Base-by-base conservation (phyloP, 2,888 invertebrate genomes). In the Clostera curtula region DNA sequence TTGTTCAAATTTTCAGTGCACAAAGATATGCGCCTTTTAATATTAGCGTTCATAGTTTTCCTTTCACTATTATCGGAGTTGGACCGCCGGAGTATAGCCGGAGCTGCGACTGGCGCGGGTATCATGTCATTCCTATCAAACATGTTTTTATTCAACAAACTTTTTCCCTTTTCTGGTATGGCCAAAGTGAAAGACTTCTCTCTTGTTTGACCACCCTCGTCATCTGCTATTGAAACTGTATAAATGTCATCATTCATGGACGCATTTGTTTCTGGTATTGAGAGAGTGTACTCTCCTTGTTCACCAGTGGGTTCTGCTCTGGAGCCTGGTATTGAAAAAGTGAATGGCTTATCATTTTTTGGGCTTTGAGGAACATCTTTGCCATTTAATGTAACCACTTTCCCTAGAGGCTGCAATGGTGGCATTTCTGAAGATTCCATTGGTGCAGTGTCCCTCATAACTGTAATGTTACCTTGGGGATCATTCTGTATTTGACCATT, bases 401-500 rank as follows among this genome's bases (percentile, higher is more conserved):
- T 77, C 2, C 57, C 69, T 11, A 85, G 40, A 0, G 85, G 83
- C 28, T 82, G 83, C 28, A 85, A 33, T 0, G 83, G 82, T 5
- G 83, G 82, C 56, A 84, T 63, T 13, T 83, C 83, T 9, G 70
- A 55, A 0, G 64, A 28, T 13, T 76, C 76, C 32, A 70, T 50
- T 2, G 57, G 24, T 14, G 44, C 56, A 19, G 71, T 56, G 37
- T 86, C 86, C 44, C 85, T 71, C 82, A 87, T 85, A 27, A 89
- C 87, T 29, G 88, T 88, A 22, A 89, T 86, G 23, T 85, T 86
- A 8, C 87, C 87, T 54, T 86, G 86, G 12, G 79, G 84, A 47
- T 88, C 88, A 46, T 86, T 83, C 47, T 85, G 87, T 34, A 88
- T 74, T 57, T 88, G 87, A 3, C 88, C 88, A 63, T 89, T 90